Conservation (phyloP, 2,888 invertebrate species). For the Epistrophe grossulariae region DNA sequence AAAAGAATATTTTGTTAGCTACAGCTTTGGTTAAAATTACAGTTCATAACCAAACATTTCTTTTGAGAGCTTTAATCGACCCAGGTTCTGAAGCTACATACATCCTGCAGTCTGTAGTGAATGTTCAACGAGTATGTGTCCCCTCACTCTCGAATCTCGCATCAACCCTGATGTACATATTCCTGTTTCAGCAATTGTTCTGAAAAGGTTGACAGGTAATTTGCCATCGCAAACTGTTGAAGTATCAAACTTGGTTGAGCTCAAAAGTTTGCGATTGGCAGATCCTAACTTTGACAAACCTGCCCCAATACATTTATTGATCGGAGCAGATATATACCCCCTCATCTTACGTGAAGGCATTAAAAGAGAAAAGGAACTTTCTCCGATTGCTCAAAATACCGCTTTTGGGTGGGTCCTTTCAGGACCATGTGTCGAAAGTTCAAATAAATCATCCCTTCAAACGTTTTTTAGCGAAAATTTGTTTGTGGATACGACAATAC, state of each 20-base stretch:
- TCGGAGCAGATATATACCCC: no score
- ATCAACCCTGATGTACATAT: no score
- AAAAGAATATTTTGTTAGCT: no score
- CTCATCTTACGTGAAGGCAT: conserved; percentile 4
- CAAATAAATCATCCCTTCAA: not conserved
- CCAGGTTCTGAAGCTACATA: no score
- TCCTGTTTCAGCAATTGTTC: no score
- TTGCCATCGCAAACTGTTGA: no score
- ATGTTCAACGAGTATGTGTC: conserved; percentile 5
- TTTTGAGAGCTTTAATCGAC: no score
- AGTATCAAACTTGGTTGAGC: conserved; percentile 5
- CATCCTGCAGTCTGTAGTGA: not conserved
- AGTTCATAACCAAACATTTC: no score
- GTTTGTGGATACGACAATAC: not conserved
- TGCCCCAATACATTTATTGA: no score
- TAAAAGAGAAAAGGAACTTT: not conserved
- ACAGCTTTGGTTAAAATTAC: no score
- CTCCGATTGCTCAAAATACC: conserved; percentile 17
- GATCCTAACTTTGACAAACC: no score
- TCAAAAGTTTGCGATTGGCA: not conserved
- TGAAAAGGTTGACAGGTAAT: conserved; percentile 28
- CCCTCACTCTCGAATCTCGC: not conserved
- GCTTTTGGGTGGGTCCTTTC: conserved; percentile 29
- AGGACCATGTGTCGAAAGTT: conserved; percentile 2
- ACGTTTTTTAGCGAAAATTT: conserved; percentile 26